Percentiles rank a stretch among this genome's conserved stretches.
These are phyloP conservation scores for Threskiornis aethiopicus DNA, from an alignment of 2,797 vertebrate species.

Conservation along the genomic window DNA sequence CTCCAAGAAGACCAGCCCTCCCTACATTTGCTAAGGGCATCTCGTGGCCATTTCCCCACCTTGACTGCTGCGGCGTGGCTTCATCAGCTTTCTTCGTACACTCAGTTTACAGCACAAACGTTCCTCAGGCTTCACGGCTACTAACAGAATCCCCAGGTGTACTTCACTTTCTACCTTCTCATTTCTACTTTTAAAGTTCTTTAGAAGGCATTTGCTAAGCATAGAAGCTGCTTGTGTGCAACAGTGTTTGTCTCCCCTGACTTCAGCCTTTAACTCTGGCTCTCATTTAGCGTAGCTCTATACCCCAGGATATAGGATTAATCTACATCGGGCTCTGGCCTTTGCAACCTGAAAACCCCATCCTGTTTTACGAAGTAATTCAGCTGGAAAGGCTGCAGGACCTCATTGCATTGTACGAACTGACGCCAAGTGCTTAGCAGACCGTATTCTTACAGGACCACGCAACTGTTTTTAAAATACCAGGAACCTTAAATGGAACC, in stretches of 20 bases:
- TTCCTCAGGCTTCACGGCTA: background rate
- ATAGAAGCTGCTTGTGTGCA: background rate
- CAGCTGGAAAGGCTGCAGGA: background rate
- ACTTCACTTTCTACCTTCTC: background rate
- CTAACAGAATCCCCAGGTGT: background rate
- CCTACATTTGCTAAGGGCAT: background rate
- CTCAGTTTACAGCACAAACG: background rate
- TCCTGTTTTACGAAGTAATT: background rate
- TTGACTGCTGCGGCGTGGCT: background rate
- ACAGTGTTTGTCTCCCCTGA: background rate
- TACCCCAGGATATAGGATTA: background rate
- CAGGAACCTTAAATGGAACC: background rate
- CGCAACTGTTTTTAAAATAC: background rate
- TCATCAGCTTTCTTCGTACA: background rate
- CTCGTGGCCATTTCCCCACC: background rate
- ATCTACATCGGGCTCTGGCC: background rate
- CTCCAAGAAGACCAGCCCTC: background rate
- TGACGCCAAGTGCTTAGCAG: background rate
- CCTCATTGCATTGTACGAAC: background rate
- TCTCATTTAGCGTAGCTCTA: background rate
- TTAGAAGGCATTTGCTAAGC: background rate
- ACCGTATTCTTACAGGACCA: background rate
- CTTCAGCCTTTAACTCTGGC: background rate
- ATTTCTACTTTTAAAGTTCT: background rate
- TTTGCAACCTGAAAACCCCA: background rate